Base-by-base conservation (phyloP, 2,797 vertebrate species). In the Crenuchus spilurus region DNA sequence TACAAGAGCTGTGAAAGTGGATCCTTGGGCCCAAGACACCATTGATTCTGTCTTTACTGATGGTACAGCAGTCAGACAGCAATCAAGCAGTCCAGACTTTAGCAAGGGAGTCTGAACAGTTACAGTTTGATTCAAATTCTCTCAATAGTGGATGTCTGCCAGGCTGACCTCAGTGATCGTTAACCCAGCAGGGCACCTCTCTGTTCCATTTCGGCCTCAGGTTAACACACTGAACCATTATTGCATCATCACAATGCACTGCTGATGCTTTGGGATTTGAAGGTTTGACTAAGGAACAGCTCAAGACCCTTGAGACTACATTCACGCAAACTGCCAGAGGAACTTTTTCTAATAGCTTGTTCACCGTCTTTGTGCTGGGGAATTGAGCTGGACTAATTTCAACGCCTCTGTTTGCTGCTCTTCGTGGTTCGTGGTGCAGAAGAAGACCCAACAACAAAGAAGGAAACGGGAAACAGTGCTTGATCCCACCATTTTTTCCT, bases 41-140 rank as follows among this genome's bases (percentile, higher is more conserved):
- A 62, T 65, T 22, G 71, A 76, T 75, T 75, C 62, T 67, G 55
- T 48, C 39, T 65, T 66, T 71, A 44, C 67, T 75, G 68, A 76
- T 37, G 31, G 41, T n/a, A 2, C 49, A 57, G 55, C 20, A 64
- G 31, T 58, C 67, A 58, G 51, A 57, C 77, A 62, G 61, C 49
- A 31, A 58, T 77, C 67, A 67, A 28, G 71, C 60, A 46, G 30
- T 61, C n/a, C 20, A 44, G 35, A 35, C 46, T 33, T 49, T 62
- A 26, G 55, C n/a, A 49, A 57, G 16, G 54, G 24, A 51, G 33
- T 54, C 58, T n/a, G 51, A 49, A 8, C 55, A 26, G 51, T 5
- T 6, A 52, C 58, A 51, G 72, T 30, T 58, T 28, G 16, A 70
- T 64, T 73, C 49, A 51, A 44, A 66, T 65, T 70, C 22, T 13